Conservation (phyloP, 1,140 invertebrate species). For the Luehdorfia chinensis region DNA sequence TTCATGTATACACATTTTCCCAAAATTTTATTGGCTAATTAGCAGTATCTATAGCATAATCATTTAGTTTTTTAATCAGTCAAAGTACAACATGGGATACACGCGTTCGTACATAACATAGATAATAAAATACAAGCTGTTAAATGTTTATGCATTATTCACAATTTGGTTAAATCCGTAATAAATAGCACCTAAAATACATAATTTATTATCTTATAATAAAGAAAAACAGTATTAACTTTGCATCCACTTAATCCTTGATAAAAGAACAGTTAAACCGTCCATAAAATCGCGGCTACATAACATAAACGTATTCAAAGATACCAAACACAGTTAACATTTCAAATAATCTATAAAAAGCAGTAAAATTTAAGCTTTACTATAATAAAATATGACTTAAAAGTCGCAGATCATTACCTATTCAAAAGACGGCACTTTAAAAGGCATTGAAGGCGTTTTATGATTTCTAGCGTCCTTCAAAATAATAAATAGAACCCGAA, state of each 20-base stretch:
- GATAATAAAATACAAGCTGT: too few relatives aligned
- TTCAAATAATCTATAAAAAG: constrained; percentile 18
- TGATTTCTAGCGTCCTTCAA: constrained; percentile 52
- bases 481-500: constrained; percentile 36
- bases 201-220: too few relatives aligned
- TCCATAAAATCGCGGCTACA: constrained; percentile 54
- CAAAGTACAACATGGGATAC: too few relatives aligned
- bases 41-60: too few relatives aligned
- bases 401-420: constrained; percentile 45
- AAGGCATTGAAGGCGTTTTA: constrained; percentile 45
- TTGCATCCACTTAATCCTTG: constrained; percentile 22
- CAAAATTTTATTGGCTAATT: too few relatives aligned
- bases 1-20: too few relatives aligned
- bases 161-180: too few relatives aligned
- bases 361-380: constrained; percentile 39
- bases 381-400: constrained; percentile 55
- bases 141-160: too few relatives aligned
- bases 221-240: constrained; percentile 24
- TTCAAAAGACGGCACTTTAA: constrained; percentile 33
- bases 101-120: too few relatives aligned
- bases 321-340: neutral
- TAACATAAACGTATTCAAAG: constrained; percentile 36
- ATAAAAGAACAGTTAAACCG: constrained; percentile 25
- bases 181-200: too few relatives aligned
- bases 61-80: too few relatives aligned